These are phyloP conservation scores for Proales similis DNA, from an alignment of 1,140 invertebrate genomes.

Conservation along the genomic window DNA sequence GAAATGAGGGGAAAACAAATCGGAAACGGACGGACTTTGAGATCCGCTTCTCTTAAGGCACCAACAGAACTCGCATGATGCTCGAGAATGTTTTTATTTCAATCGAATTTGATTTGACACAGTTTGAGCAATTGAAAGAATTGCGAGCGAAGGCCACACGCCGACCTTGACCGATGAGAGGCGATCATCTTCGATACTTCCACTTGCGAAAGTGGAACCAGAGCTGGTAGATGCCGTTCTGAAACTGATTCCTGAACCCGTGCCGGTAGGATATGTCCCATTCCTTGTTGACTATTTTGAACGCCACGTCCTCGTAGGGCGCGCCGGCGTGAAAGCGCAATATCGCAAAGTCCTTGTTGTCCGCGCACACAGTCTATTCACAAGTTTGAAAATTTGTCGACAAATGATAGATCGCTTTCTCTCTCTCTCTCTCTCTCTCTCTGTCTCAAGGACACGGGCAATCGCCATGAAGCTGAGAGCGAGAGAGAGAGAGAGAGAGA, in stretches of 20 bases:
- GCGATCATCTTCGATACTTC: conserved; percentile 75
- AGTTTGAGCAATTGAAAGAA: too few species aligned
- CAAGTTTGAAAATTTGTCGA: conserved; percentile 39
- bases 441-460: too few species aligned
- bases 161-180: background rate
- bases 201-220: conserved; percentile 99
- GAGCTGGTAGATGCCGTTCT: conserved; percentile 97
- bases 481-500: too few species aligned
- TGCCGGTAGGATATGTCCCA: conserved; percentile 99
- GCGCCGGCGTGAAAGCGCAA: conserved; percentile 90
- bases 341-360: conserved; percentile 89
- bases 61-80: too few species aligned
- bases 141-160: too few species aligned
- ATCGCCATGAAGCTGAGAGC: too few species aligned
- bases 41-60: too few species aligned
- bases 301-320: conserved; percentile 98
- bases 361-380: conserved; percentile 73
- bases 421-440: too few species aligned
- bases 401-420: background rate
- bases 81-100: too few species aligned
- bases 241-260: conserved; percentile 95
- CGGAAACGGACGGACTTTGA: too few species aligned
- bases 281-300: conserved; percentile 96
- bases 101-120: too few species aligned
- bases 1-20: too few species aligned